A percentile compares a stretch with the other conserved stretches of the same genome.
These are phyloP conservation scores for Anser cygnoides DNA, from an alignment of 2,113 vertebrate species.

Conservation along the genomic window DNA sequence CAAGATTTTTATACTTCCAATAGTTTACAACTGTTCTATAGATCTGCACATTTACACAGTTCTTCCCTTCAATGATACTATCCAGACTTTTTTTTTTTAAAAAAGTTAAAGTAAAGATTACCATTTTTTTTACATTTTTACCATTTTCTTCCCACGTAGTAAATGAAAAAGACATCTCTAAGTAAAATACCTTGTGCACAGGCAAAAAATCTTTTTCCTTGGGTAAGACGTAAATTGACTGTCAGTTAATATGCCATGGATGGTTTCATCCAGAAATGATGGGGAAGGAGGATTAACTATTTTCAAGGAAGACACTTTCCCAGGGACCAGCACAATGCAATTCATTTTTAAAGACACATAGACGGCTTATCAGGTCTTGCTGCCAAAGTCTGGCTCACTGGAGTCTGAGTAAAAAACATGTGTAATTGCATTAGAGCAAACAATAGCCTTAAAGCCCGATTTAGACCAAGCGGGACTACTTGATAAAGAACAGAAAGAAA, in stretches of 20 bases:
- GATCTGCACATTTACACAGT: background rate
- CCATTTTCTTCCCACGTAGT: background rate
- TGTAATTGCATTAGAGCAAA: constrained; percentile 73
- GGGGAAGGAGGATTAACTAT: constrained; percentile 59
- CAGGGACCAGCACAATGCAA: constrained; percentile 61
- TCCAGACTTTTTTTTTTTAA: too few species aligned
- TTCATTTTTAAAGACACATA: constrained; percentile 58
- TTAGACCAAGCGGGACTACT: constrained; percentile 48
- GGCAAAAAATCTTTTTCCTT: background rate
- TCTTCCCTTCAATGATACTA: background rate
- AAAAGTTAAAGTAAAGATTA: too few species aligned
- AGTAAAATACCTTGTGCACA: background rate
- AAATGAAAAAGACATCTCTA: background rate
- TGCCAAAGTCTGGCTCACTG: constrained; percentile 55
- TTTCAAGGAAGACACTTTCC: constrained; percentile 75
- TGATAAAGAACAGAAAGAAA: constrained; percentile 57
- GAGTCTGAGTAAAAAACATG: constrained; percentile 51
- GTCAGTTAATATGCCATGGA: background rate
- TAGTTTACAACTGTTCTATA: background rate
- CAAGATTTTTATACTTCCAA: background rate
- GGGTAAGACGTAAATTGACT: background rate
- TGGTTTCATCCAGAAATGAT: background rate
- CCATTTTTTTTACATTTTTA: too few species aligned
- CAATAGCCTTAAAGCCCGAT: constrained; percentile 68
- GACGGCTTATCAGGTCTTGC: constrained; percentile 56